Percentiles rank a stretch among this genome's conserved stretches.
Conservation (phyloP, 2,888 invertebrate genomes). For the Boloria selene region DNA sequence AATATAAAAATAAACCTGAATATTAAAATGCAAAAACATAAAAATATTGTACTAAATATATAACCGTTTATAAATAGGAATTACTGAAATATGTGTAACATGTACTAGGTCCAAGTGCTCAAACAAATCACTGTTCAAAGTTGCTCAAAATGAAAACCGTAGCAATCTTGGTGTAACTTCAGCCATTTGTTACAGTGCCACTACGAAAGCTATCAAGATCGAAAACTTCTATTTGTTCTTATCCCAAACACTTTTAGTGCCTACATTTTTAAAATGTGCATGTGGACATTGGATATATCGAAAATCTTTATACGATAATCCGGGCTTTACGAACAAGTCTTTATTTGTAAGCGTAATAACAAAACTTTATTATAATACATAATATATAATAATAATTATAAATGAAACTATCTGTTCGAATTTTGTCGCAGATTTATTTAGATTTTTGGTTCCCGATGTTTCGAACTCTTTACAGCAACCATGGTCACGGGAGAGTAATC, state of each 20-base stretch:
- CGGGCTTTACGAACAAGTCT: not conserved
- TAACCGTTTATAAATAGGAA: too few species aligned
- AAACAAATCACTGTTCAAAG: constrained; percentile 35
- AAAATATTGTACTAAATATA: too few species aligned
- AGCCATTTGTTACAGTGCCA: constrained; percentile 52
- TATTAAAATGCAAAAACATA: too few species aligned
- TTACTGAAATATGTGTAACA: not conserved
- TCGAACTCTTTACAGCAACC: too few species aligned
- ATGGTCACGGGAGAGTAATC: too few species aligned
- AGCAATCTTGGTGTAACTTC: constrained; percentile 53
- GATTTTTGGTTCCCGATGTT: too few species aligned
- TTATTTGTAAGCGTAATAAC: too few species aligned
- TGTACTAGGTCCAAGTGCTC: constrained; percentile 21
- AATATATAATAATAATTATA: too few species aligned
- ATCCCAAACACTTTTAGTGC: constrained; percentile 33
- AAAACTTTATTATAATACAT: too few species aligned
- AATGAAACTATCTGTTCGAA: too few species aligned
- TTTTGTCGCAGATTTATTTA: too few species aligned
- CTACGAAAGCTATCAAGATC: constrained; percentile 49
- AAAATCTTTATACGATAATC: not conserved
- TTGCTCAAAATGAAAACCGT: constrained; percentile 57
- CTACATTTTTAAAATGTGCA: constrained; percentile 24
- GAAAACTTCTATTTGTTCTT: constrained; percentile 44
- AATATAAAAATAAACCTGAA: too few species aligned
- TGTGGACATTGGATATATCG: not conserved